Evolutionary conservation across 2,888 invertebrate genomes (phyloP), one percentile per base, ranked within the genome.

Genomic region (Notodonta dromedarius): DNA sequence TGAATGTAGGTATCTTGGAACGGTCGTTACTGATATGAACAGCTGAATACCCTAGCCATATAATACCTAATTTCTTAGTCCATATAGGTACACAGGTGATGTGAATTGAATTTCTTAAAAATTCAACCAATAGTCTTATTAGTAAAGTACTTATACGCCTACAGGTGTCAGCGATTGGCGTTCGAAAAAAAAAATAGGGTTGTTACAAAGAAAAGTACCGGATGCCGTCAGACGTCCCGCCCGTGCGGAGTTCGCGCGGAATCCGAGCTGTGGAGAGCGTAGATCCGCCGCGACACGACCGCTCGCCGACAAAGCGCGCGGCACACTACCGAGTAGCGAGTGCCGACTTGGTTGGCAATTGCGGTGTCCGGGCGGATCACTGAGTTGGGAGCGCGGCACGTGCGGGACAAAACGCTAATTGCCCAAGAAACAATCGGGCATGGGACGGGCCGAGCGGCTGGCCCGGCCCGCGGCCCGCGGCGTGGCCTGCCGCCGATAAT

Each of bases 381-480:
- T 70, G 73, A 67, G 66, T 72, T 66, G 66, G 69, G 67, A 70
- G 67, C 70, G 72, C 83, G 86, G 86, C 87, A 86, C 91, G 91
- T 88, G 88, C 91, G 84, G 82, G 81, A 79, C 83, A 73, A 70
- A 76, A 70, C 84, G 88, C 93, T 93, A 92, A 91, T 93, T 91
- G 91, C 88, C 91, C 92, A 89, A 93, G 87, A 93, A 93, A 92
- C 92, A 90, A 90, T 90, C 90, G 89, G 74, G 39, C n/a, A 50
- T 16, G 50, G 50, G 50, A 54, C 54, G 54, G 54, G 54, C 39
- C 54, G 53, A 7, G 13, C n/a, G 53, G 35, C 35, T 9, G 9
- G 44, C 13, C 53, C 16, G 9, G 39, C 13, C 53, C 11, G 53
- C 66, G 65, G 82, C 80, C 16, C 6, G 52, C 66, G 65, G 82